Conservation (phyloP, 2,797 vertebrate genomes). For the Clarias platycephalus region DNA sequence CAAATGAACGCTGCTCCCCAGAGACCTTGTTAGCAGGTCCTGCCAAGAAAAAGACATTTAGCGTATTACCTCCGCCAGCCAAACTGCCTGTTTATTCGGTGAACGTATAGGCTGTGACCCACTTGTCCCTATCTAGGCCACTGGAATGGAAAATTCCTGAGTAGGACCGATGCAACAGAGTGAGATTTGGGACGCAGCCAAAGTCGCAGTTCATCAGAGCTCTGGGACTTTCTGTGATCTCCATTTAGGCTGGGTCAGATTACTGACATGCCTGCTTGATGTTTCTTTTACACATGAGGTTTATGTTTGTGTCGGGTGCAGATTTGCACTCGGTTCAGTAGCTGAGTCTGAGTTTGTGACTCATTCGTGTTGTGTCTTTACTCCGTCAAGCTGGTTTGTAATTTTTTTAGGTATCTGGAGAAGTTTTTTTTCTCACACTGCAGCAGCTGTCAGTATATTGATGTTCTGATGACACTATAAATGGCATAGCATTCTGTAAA, state of each 20-base stretch:
- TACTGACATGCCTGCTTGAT: constrained; percentile 32
- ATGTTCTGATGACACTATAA: not conserved
- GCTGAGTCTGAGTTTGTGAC: not conserved
- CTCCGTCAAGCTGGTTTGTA: not conserved
- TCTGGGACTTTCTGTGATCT: constrained; percentile 38
- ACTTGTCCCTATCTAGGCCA: constrained; percentile 34
- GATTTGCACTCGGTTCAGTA: constrained; percentile 6
- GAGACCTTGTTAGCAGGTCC: constrained; percentile 42
- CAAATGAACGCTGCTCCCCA: constrained; percentile 38
- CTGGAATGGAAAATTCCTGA: constrained; percentile 47
- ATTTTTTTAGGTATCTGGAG: not conserved
- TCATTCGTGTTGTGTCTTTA: not conserved
- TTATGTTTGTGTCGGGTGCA: constrained; percentile 15
- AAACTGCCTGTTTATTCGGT: constrained; percentile 25
- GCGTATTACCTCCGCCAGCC: constrained; percentile 33
- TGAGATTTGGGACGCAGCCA: constrained; percentile 44
- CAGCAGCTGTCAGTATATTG: not conserved
- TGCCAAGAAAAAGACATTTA: constrained; percentile 40
- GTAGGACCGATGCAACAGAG: constrained; percentile 12
- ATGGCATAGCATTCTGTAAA: too few relatives aligned
- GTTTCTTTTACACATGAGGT: constrained; percentile 43
- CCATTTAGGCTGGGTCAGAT: constrained; percentile 40
- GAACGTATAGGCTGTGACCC: constrained; percentile 24
- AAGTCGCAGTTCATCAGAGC: constrained; percentile 31
- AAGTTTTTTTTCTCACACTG: not conserved